Percentiles rank a stretch among this genome's conserved stretches.
phyloP scores from a whole-genome alignment of 2,888 invertebrate genomes.

The Carpatolechia fugitivella region DNA sequence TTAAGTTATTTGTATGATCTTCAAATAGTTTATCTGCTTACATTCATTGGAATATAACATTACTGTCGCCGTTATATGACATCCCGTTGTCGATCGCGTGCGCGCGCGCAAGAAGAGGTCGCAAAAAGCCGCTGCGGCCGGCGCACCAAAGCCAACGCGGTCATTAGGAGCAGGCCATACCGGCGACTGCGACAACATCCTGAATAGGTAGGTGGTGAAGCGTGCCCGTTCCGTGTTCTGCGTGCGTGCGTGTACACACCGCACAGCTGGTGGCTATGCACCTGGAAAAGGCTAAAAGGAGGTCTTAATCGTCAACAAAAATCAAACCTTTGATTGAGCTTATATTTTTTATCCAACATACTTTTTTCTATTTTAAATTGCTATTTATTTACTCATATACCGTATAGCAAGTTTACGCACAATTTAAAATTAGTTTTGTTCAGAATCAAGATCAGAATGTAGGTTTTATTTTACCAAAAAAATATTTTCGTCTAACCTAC shows the following conservation, averaged over 20 bases:
- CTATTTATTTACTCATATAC: too few relatives aligned
- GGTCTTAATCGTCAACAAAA: too few relatives aligned
- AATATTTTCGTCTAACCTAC: too few relatives aligned
- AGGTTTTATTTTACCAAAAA: too few relatives aligned
- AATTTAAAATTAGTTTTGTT: too few relatives aligned
- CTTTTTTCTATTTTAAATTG: too few relatives aligned
- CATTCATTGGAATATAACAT: slow-evolving; percentile 4
- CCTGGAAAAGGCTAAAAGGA: not conserved
- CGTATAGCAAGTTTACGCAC: too few relatives aligned
- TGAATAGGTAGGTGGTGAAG: slow-evolving; percentile 72
- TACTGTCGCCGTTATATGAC: slow-evolving; percentile 64
- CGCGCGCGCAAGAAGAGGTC: slow-evolving; percentile 54
- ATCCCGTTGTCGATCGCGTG: slow-evolving; percentile 59
- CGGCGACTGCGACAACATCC: slow-evolving; percentile 51
- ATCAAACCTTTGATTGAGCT: too few relatives aligned
- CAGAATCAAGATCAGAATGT: too few relatives aligned
- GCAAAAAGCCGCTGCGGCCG: slow-evolving; percentile 65
- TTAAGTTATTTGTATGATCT: slow-evolving; percentile 16
- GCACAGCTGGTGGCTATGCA: slow-evolving; percentile 28
- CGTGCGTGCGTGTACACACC: slow-evolving; percentile 29
- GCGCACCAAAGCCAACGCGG: slow-evolving; percentile 63
- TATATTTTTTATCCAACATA: too few relatives aligned
- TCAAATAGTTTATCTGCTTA: slow-evolving; percentile 32
- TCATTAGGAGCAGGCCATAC: slow-evolving; percentile 76
- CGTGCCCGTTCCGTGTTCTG: slow-evolving; percentile 50